Percentiles rank a stretch among this genome's conserved stretches.
Conservation (phyloP, 1,140 invertebrate species). For the Eubasilissa regina region DNA sequence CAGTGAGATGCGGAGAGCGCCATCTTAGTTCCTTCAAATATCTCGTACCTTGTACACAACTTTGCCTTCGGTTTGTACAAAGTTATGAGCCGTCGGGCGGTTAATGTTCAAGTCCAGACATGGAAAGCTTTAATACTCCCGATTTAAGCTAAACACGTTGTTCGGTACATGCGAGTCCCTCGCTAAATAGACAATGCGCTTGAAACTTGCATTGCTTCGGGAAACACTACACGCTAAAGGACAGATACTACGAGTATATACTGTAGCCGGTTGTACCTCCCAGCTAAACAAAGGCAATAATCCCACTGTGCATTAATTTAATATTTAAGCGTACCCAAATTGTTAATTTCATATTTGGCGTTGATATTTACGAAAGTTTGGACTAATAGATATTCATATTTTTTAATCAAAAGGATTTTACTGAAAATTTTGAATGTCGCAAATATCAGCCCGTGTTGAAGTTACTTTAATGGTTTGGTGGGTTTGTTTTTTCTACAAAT, state of each 20-base stretch:
- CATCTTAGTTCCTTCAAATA: slow-evolving; percentile 49
- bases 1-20: slow-evolving; percentile 42
- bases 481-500: too few species aligned
- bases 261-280: background rate
- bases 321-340: too few species aligned
- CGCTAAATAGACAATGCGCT: background rate
- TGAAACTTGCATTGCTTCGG: background rate
- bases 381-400: too few species aligned
- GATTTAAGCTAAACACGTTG: slow-evolving; percentile 36
- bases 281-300: background rate
- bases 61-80: slow-evolving; percentile 47
- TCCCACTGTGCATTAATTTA: too few species aligned
- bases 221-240: background rate
- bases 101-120: slow-evolving; percentile 53
- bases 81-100: slow-evolving; percentile 51
- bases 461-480: too few species aligned
- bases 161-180: slow-evolving; percentile 1
- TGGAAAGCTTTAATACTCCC: slow-evolving; percentile 49
- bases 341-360: too few species aligned
- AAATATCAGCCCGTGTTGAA: too few species aligned
- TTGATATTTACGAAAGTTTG: too few species aligned
- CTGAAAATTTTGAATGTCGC: too few species aligned
- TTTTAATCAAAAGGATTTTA: too few species aligned
- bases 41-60: slow-evolving; percentile 28
- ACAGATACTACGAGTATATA: background rate